These are phyloP conservation scores for Nothobranchius furzeri DNA, from an alignment of 2,113 vertebrate species.

Conservation along the genomic window DNA sequence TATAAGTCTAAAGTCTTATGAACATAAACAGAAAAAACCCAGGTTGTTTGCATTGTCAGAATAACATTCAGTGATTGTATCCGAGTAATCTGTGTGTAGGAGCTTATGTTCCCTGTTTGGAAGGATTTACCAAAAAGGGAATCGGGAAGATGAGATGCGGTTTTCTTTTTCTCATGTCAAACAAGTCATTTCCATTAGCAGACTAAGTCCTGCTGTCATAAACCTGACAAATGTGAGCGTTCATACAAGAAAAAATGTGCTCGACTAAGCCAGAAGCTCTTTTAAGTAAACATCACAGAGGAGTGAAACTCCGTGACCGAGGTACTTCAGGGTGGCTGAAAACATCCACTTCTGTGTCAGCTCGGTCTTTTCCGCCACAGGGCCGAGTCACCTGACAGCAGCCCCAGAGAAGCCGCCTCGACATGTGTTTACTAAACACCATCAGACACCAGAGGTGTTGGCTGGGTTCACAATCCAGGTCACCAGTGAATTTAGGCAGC, in stretches of 20 bases:
- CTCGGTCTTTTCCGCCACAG: background rate
- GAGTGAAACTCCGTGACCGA: constrained; percentile 37
- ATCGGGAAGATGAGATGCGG: too few relatives aligned
- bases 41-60: constrained; percentile 21
- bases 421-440: constrained; percentile 58
- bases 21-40: constrained; percentile 5
- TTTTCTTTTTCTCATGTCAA: background rate
- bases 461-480: constrained; percentile 49
- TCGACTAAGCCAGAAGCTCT: constrained; percentile 14
- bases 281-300: constrained; percentile 50
- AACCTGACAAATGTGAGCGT: constrained; percentile 36
- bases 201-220: constrained; percentile 24
- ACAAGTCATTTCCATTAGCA: constrained; percentile 15
- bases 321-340: constrained; percentile 17
- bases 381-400: background rate
- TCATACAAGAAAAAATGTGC: constrained; percentile 50
- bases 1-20: background rate
- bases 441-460: constrained; percentile 33
- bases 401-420: background rate
- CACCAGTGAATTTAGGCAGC: constrained; percentile 67
- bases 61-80: constrained; percentile 7
- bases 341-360: constrained; percentile 2
- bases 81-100: constrained; percentile 10
- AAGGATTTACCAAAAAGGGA: too few relatives aligned
- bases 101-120: constrained; percentile 3